Evolutionary conservation across 2,888 invertebrate genomes (phyloP).

Genomic region (Apotomis capreana): DNA sequence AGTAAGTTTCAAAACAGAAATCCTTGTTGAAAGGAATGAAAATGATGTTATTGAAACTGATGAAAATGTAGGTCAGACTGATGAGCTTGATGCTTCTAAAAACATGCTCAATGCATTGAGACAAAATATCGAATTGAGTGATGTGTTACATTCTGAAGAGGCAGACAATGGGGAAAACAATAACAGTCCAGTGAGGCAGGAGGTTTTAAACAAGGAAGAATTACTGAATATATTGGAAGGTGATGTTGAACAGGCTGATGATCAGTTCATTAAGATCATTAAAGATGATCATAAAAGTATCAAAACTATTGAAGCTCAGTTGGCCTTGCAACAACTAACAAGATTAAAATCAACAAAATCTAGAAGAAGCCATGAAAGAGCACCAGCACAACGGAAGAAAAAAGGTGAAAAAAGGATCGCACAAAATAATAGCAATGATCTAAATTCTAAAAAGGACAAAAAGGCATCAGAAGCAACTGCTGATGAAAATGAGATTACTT

Average conservation of each 20-base stretch:
- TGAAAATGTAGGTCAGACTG: conserved; percentile 46
- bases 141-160: conserved; percentile 68
- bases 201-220: conserved; percentile 78
- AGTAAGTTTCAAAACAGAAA: conserved; percentile 73
- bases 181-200: conserved; percentile 64
- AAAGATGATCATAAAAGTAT: conserved; percentile 45
- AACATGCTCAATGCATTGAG: conserved; percentile 69
- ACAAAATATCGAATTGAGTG: conserved; percentile 73
- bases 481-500: conserved; percentile 24
- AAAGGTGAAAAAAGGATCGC: conserved; percentile 25
- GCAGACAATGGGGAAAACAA: conserved; percentile 69
- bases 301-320: conserved; percentile 62
- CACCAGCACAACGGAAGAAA: conserved; percentile 13
- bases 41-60: conserved; percentile 45
- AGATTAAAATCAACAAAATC: conserved; percentile 46
- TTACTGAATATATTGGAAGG: conserved; percentile 76
- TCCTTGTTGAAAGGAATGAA: conserved; percentile 69
- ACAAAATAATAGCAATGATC: conserved; percentile 20
- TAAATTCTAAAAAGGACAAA: conserved; percentile 26
- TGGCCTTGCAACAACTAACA: conserved; percentile 71
- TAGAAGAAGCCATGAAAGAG: conserved; percentile 16
- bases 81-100: conserved; percentile 51
- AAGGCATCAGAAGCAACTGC: conserved; percentile 15
- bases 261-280: conserved; percentile 48
- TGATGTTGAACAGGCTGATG: conserved; percentile 56